Base-by-base conservation (phyloP, 1,140 invertebrate species). In the Orius insidiosus region DNA sequence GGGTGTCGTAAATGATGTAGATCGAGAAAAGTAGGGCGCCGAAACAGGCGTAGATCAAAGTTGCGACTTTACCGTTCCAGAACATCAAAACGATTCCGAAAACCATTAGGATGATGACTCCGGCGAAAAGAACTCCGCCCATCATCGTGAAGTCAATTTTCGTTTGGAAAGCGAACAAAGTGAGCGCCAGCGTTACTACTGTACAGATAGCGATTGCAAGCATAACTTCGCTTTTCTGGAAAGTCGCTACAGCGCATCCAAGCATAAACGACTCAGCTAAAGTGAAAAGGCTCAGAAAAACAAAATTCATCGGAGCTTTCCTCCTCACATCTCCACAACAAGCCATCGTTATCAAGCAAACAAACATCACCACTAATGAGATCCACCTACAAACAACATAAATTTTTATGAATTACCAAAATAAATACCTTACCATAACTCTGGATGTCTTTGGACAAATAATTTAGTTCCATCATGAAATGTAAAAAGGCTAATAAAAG, bases 161-260 rank as follows among this genome's bases (percentile, higher is more conserved):
- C 1, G 89, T 94, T 66, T 95, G 90, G 61, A 93, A 80, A 11
- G 90, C 86, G 63, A 95, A 97, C 5, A 94, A 49, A 0, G 89
- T 95, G 13, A 96, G 62, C 0, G 71, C 79, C 2, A 95, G 61
- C 52, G 80, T 82, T 32, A 93, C 75, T 0, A 74, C 78, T 5
- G 78, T 71, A 30, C 82, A 86, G 40, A 92, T 77, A 6, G 80
- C 81, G 16, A 82, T 77, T 1, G 87, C 87, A 59, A 87, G 66
- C 42, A 90, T 57, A 6, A 92, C 83, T 71, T 78, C 15, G 8
- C 33, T 37, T 5, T 59, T 60, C 0, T 70, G 50, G 54, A 74
- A 82, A 9, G 60, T 65, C 47, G 74, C 71, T 14, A 81, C 65
- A 3, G 71, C 63, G 36, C 74, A 67, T 1, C 76, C 84, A 19